Conservation (phyloP, 2,888 invertebrate species). For the Chouioia cunea region DNA sequence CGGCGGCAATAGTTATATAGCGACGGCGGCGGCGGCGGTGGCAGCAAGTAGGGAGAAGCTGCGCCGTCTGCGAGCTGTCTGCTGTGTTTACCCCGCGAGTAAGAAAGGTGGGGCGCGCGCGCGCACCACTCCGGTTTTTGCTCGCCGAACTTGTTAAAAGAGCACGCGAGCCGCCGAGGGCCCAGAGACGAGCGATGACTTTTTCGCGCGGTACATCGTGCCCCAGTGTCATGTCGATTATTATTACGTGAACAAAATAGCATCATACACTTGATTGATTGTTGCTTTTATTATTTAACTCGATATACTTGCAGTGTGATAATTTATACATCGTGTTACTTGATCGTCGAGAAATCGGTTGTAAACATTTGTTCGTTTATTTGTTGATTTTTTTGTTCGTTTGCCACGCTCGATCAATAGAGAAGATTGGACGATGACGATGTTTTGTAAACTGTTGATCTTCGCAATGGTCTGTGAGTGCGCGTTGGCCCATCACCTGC, state of each 20-base stretch:
- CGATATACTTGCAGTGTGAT: too few relatives aligned
- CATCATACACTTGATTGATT: too few relatives aligned
- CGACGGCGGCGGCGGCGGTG: constrained; percentile 27
- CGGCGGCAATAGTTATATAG: too few relatives aligned
- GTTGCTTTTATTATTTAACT: too few relatives aligned
- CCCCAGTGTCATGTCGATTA: too few relatives aligned
- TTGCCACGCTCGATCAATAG: too few relatives aligned
- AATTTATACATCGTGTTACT: too few relatives aligned
- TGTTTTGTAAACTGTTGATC: constrained; percentile 15
- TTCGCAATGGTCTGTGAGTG: constrained; percentile 12
- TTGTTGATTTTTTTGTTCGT: too few relatives aligned
- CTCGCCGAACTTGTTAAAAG: constrained; percentile 49
- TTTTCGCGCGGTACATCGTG: constrained; percentile 48
- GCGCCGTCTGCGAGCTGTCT: constrained; percentile 49
- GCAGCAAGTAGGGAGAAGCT: constrained; percentile 8
- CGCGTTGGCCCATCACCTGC: constrained; percentile 31
- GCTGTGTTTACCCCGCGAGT: constrained; percentile 48
- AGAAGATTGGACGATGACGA: constrained; percentile 7
- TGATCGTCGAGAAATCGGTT: too few relatives aligned
- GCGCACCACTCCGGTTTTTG: constrained; percentile 48
- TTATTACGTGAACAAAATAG: too few relatives aligned
- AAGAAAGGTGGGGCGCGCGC: constrained; percentile 37
- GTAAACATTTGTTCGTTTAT: too few relatives aligned
- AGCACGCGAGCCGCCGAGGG: constrained; percentile 47
- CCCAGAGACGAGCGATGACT: constrained; percentile 49